A percentile compares a stretch with the other conserved stretches of the same genome.
Conservation (phyloP, 64 coral and sea anemone species). For the Stichodactyla mertensii region DNA sequence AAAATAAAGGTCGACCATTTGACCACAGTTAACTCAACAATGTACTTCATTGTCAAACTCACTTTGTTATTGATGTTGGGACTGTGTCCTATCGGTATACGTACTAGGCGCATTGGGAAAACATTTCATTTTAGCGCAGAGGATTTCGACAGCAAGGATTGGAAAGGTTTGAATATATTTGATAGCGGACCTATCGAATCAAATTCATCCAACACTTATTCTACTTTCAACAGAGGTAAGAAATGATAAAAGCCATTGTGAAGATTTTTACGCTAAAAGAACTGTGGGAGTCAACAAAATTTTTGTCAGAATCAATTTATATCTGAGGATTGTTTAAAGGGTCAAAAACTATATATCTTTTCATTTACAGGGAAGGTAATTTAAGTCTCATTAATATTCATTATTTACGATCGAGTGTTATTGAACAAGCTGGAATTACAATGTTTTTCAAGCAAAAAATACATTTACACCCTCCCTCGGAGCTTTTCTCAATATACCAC, state of each 20-base stretch:
- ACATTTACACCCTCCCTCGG: too few species aligned
- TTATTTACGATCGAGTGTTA: background rate
- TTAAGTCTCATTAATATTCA: background rate
- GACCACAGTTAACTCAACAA: too few species aligned
- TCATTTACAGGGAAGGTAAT: background rate
- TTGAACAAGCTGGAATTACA: background rate
- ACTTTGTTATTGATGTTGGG: too few species aligned
- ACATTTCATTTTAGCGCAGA: background rate
- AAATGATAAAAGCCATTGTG: too few species aligned
- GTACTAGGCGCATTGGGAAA: background rate
- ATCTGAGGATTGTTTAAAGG: background rate
- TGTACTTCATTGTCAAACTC: too few species aligned
- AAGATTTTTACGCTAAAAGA: too few species aligned
- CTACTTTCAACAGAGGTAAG: background rate
- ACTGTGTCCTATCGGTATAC: too few species aligned
- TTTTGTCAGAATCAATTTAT: too few species aligned
- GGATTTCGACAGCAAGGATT: background rate
- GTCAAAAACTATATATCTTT: background rate
- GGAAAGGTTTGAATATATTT: background rate
- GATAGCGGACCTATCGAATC: slow-evolving; percentile 8
- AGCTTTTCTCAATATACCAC: too few species aligned
- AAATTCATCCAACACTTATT: background rate
- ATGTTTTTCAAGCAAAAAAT: background rate
- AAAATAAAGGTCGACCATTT: too few species aligned
- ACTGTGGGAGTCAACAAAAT: too few species aligned